Percentiles rank a stretch among this genome's conserved stretches.
Conservation (phyloP, 1,140 invertebrate species). For the Rhagoletis zephyria region DNA sequence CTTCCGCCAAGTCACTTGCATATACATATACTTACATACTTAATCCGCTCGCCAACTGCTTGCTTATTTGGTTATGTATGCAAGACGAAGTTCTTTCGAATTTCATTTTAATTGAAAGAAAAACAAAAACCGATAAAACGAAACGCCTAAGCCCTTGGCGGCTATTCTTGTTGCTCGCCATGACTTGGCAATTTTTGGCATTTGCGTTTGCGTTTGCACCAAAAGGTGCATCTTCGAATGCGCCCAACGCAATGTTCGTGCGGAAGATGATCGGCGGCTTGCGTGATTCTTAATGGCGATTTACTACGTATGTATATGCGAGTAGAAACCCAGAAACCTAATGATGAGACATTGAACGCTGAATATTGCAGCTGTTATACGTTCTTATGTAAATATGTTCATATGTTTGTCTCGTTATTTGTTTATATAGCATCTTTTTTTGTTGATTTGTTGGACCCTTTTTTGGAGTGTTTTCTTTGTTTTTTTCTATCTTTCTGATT, state of each 20-base stretch:
- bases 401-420: neutral
- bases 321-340: neutral
- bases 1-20: neutral
- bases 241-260: slow-evolving; percentile 1
- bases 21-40: too few species aligned
- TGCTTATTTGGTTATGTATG: neutral
- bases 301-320: neutral
- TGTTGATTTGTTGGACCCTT: slow-evolving; percentile 18
- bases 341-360: slow-evolving; percentile 1
- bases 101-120: slow-evolving; percentile 28
- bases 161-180: neutral
- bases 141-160: neutral
- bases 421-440: slow-evolving; percentile 5
- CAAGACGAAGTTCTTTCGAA: neutral
- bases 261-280: slow-evolving; percentile 34
- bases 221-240: slow-evolving; percentile 26
- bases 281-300: slow-evolving; percentile 43
- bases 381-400: too few species aligned
- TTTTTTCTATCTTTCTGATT: neutral
- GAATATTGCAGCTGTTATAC: slow-evolving; percentile 30
- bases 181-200: slow-evolving; percentile 27
- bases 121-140: neutral
- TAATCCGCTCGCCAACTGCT: neutral
- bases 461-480: slow-evolving; percentile 4
- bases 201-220: neutral